Percentiles rank a stretch among this genome's conserved stretches.
Conservation (phyloP, 2,797 vertebrate genomes). For the Girardinus metallicus region DNA sequence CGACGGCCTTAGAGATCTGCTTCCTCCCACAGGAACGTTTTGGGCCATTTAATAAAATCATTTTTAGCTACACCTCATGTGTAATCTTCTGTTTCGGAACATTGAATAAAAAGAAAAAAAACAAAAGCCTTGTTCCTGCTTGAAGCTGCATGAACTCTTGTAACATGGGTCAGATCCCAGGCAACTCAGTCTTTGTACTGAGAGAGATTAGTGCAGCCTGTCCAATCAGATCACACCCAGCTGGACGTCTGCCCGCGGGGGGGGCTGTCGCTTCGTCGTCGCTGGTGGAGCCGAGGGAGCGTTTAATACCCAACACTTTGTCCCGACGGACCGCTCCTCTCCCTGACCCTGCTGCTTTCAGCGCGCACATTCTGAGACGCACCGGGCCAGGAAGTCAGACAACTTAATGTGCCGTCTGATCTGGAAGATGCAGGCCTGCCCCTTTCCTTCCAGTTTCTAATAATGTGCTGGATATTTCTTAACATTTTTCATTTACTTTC, state of each 20-base stretch:
- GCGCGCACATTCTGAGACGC: neutral
- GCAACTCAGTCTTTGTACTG: neutral
- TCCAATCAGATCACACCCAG: neutral
- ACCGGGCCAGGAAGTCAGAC: neutral
- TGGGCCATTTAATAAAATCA: neutral
- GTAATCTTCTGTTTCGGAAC: neutral
- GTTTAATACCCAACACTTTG: slow-evolving; percentile 22
- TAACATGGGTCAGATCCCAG: neutral
- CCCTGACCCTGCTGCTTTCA: slow-evolving; percentile 1
- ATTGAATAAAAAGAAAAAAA: neutral
- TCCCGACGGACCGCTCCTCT: slow-evolving; percentile 20
- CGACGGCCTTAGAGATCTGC: neutral
- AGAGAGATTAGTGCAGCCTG: neutral
- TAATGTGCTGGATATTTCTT: too few relatives aligned
- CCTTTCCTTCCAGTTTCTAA: neutral
- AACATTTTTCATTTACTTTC: too few relatives aligned
- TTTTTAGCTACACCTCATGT: neutral
- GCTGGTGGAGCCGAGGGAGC: slow-evolving; percentile 12
- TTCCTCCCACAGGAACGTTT: neutral
- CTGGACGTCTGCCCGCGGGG: slow-evolving; percentile 3
- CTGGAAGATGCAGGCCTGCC: too few relatives aligned
- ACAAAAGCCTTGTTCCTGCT: neutral
- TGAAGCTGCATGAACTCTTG: neutral
- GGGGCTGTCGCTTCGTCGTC: neutral
- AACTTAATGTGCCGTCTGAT: slow-evolving; percentile 17